Percentiles rank a stretch among this genome's conserved stretches.
phyloP scores from a whole-genome alignment of 2,797 vertebrate genomes.

The Liasis olivaceus region DNA sequence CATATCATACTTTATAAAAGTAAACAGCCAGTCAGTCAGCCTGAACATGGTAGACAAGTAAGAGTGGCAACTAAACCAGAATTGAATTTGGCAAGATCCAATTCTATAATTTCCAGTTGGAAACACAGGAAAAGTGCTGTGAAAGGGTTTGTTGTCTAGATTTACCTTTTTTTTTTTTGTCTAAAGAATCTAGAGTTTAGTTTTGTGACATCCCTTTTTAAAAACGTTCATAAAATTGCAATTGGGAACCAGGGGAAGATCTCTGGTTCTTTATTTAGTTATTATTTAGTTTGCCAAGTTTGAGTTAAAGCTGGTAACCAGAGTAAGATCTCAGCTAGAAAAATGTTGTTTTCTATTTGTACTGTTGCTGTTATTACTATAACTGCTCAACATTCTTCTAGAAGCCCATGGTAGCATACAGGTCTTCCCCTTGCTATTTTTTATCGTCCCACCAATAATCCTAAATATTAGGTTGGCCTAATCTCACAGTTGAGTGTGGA shows the following conservation, averaged over 20 bases:
- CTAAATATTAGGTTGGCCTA: neutral
- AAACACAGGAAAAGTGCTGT: neutral
- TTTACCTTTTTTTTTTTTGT: no score
- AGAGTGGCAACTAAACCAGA: neutral
- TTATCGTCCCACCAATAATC: neutral
- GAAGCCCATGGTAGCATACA: neutral
- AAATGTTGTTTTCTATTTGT: neutral
- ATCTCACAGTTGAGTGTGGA: neutral
- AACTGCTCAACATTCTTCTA: neutral
- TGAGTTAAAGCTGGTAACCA: neutral
- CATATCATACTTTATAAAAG: neutral
- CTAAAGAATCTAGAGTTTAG: neutral
- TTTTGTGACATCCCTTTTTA: neutral
- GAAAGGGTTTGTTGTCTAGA: neutral
- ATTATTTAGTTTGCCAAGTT: neutral
- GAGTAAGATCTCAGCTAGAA: neutral
- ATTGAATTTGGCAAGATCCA: neutral
- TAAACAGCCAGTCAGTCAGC: neutral
- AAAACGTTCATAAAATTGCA: neutral
- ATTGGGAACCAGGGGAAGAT: neutral
- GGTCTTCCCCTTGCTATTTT: neutral
- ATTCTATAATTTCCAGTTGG: neutral
- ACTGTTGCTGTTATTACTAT: neutral
- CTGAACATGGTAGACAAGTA: neutral
- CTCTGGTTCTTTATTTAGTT: no score